Conservation (phyloP, 2,797 vertebrate species). For the Anisognathus igniventris region DNA sequence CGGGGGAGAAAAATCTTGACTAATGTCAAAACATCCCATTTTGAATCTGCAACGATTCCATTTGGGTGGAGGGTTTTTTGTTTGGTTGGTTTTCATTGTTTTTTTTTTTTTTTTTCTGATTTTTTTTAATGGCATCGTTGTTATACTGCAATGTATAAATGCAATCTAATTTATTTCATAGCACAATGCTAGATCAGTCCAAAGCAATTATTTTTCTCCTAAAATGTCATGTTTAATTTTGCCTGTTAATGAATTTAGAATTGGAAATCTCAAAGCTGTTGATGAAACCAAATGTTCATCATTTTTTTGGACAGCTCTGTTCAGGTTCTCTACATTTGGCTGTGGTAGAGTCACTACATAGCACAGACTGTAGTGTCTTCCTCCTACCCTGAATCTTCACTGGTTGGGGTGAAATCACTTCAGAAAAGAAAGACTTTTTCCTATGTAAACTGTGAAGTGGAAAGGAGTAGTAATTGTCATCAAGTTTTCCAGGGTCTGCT, state of each 20-base stretch:
- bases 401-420: not conserved
- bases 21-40: not conserved
- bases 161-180: not conserved
- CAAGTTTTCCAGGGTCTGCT: not conserved
- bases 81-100: not conserved
- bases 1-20: not conserved
- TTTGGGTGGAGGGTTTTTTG: not conserved
- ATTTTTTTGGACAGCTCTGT: not conserved
- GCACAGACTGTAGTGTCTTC: not conserved
- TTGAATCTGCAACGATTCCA: not conserved
- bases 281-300: not conserved
- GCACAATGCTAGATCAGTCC: not conserved
- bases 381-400: not conserved
- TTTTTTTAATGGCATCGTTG: not conserved
- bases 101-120: not conserved
- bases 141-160: not conserved
- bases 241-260: not conserved
- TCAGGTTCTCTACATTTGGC: not conserved
- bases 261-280: not conserved
- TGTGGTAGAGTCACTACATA: not conserved
- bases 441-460: not conserved
- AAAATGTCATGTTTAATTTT: slow-evolving; percentile 1
- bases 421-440: not conserved
- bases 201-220: not conserved
- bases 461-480: not conserved